These are phyloP conservation scores for Cynopterus sphinx DNA, from an alignment of 2,797 vertebrate species.

Conservation along the genomic window DNA sequence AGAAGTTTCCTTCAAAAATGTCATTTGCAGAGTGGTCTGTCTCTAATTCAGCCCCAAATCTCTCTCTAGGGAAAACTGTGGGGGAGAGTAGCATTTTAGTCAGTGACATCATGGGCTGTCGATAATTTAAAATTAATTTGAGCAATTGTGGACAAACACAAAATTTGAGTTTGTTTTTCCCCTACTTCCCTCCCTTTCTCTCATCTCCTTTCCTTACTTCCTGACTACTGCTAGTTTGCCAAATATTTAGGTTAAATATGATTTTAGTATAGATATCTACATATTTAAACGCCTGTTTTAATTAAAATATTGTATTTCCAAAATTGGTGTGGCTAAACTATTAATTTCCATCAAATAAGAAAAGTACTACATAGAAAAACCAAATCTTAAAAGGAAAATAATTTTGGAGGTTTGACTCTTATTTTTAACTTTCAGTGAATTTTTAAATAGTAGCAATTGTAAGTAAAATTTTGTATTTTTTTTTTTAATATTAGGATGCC, in stretches of 20 bases:
- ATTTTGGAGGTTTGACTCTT: neutral
- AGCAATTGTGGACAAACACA: neutral
- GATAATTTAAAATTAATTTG: neutral
- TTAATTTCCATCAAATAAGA: constrained; percentile 40
- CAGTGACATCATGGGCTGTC: neutral
- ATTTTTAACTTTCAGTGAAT: neutral
- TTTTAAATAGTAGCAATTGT: constrained; percentile 18
- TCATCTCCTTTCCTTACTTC: neutral
- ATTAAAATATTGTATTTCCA: neutral
- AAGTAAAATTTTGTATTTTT: neutral
- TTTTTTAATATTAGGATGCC: neutral
- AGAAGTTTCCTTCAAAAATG: constrained; percentile 43
- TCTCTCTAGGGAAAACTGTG: neutral
- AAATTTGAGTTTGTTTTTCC: neutral
- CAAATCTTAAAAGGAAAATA: neutral
- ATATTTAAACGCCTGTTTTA: constrained; percentile 2
- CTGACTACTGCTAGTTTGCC: neutral
- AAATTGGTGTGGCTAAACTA: neutral
- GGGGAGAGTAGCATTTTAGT: neutral
- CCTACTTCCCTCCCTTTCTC: neutral
- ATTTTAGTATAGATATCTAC: constrained; percentile 42
- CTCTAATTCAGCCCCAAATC: neutral
- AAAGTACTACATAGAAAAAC: constrained; percentile 1
- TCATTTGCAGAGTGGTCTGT: neutral
- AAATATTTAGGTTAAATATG: constrained; percentile 15